phyloP scores from a whole-genome alignment of 2,888 invertebrate genomes.

The Meta bourneti region DNA sequence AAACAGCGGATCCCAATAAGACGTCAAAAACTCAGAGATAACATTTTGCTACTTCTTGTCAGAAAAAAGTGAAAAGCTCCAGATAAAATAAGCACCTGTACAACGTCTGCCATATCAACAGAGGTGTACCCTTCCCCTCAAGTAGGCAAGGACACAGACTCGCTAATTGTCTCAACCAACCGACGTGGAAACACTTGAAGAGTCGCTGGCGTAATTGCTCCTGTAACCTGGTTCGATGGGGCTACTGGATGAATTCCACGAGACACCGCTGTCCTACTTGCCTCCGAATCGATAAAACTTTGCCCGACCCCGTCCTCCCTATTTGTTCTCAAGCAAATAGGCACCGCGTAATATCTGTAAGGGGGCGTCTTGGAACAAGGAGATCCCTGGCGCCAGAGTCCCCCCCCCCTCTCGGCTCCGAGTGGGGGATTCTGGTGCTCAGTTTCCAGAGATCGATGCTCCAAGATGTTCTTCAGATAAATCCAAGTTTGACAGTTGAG shows the following conservation, averaged over 20 bases:
- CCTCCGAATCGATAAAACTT: slow-evolving; percentile 52
- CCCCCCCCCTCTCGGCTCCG: slow-evolving; percentile 41
- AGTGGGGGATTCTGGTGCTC: not conserved
- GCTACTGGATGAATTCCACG: slow-evolving; percentile 22
- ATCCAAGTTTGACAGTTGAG: slow-evolving; percentile 6
- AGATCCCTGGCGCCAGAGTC: slow-evolving; percentile 66
- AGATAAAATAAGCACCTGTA: slow-evolving; percentile 12
- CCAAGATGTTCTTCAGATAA: slow-evolving; percentile 3
- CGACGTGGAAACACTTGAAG: slow-evolving; percentile 1
- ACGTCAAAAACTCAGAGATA: not conserved
- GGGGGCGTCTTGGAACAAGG: slow-evolving; percentile 70
- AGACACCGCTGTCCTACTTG: slow-evolving; percentile 62
- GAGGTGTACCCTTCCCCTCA: not conserved
- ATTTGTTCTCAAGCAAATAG: slow-evolving; percentile 58
- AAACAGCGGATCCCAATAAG: not conserved
- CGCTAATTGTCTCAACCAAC: slow-evolving; percentile 6
- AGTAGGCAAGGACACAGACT: not conserved
- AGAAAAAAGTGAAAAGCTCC: not conserved
- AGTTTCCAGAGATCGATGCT: slow-evolving; percentile 71
- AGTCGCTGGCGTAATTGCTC: slow-evolving; percentile 15
- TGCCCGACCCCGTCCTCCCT: slow-evolving; percentile 27
- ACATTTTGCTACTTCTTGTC: not conserved
- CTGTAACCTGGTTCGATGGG: slow-evolving; percentile 12
- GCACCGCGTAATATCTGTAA: slow-evolving; percentile 47
- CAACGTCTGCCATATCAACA: slow-evolving; percentile 18